Conservation (phyloP, 2,888 invertebrate genomes). For the Aphrophora alni region DNA sequence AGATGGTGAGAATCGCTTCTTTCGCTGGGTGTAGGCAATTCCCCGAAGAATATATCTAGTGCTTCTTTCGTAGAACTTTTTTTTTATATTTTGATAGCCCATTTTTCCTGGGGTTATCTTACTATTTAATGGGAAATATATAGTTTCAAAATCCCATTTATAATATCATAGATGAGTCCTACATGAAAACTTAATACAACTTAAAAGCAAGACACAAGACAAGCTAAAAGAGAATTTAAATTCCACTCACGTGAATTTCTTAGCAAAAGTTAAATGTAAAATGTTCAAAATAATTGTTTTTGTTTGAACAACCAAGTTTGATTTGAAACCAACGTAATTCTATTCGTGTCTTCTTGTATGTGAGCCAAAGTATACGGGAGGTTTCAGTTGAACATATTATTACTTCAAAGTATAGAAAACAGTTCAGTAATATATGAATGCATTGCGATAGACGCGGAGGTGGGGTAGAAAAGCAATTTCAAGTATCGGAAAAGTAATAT, state of each 20-base stretch:
- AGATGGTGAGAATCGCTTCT: too few species aligned
- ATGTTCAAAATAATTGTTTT: background rate
- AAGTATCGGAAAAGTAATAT: conserved; percentile 35
- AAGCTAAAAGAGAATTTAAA: too few species aligned
- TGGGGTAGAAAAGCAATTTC: conserved; percentile 27
- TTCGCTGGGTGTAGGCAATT: too few species aligned
- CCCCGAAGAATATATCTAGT: too few species aligned
- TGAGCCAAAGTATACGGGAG: background rate
- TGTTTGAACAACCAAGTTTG: background rate
- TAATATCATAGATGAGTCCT: too few species aligned
- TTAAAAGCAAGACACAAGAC: too few species aligned
- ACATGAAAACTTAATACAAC: too few species aligned
- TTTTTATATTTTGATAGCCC: too few species aligned
- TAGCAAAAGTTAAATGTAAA: background rate
- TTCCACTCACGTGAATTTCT: background rate
- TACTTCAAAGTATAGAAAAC: background rate
- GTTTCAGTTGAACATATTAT: background rate
- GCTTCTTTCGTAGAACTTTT: too few species aligned
- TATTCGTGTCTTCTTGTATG: background rate
- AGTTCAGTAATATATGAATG: background rate
- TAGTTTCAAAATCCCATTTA: too few species aligned
- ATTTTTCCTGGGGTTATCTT: too few species aligned
- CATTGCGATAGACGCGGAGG: background rate
- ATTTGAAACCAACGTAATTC: background rate
- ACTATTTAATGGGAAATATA: too few species aligned